These are phyloP conservation scores for Poeciliopsis occidentalis DNA, from an alignment of 2,113 vertebrate genomes.

Conservation along the genomic window DNA sequence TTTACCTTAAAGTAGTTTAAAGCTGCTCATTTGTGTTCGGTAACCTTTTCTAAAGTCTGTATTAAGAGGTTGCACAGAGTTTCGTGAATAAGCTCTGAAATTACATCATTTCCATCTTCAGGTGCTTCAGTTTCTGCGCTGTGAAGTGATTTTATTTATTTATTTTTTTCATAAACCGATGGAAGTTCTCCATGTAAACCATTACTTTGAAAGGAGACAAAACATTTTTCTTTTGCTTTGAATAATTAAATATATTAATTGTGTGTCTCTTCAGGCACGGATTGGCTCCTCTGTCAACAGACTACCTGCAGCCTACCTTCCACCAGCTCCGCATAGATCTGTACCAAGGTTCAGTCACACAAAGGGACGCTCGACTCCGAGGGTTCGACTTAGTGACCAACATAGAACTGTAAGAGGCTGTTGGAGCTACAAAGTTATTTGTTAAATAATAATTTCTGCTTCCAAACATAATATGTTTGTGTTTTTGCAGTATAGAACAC, in stretches of 20 bases:
- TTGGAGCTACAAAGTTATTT: not conserved
- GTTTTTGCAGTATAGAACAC: conserved; percentile 89
- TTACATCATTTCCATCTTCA: no score
- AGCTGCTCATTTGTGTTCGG: no score
- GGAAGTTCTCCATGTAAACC: no score
- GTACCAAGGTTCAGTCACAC: conserved; percentile 89
- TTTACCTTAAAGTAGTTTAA: no score
- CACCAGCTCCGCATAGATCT: conserved; percentile 84
- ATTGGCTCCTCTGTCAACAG: conserved; percentile 82
- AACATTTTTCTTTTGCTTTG: no score
- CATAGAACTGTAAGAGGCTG: conserved; percentile 89
- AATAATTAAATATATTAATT: not conserved
- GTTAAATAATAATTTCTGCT: not conserved
- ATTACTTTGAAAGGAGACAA: no score
- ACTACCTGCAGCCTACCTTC: conserved; percentile 85
- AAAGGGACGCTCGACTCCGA: conserved; percentile 87
- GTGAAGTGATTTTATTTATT: no score
- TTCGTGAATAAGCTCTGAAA: no score
- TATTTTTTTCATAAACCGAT: no score
- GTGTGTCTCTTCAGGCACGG: conserved; percentile 72
- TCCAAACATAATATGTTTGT: not conserved
- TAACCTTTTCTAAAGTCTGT: no score
- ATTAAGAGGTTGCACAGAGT: no score
- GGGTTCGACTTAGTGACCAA: conserved; percentile 91
- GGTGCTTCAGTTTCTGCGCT: no score